Evolutionary conservation across 1,140 invertebrate genomes (phyloP), one percentile per base, ranked within the genome.

Genomic region (Aphelenchoides fujianensis): DNA sequence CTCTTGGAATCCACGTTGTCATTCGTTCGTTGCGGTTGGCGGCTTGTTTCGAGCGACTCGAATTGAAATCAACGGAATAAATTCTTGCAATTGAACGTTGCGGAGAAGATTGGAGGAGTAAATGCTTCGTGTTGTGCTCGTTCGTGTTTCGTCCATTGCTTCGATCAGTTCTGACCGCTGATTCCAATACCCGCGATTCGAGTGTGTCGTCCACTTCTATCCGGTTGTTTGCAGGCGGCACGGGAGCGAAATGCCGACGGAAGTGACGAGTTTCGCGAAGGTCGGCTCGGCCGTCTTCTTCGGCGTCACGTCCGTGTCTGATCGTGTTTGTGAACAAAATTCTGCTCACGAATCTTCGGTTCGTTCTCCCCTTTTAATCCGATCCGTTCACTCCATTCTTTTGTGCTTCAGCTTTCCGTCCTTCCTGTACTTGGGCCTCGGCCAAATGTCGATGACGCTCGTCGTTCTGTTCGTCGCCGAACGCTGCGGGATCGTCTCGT

Each of bases 241-340:
- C 2, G 63, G 2, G 16, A 2, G 55, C 9, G 27, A 27, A 62
- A 68, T n/a, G n/a, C n/a, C n/a, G n/a, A n/a, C n/a, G n/a, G n/a
- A n/a, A n/a, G 12, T 36, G 36, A 70, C 19, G 53, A 52, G 48
- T 68, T 86, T 28, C 19, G 48, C 72, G 72, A 79, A 82, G 57
- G 66, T 87, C 28, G 57, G 82, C 7, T 90, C 91, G 1, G 92
- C 92, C 0, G 55, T 91, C 1, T 93, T 94, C 82, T 95, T 97
- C 84, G 94, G 91, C 9, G 71, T 91, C 0, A 89, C 92, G 0
- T 97, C 94, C 0, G 92, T 97, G n/a, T 80, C 89, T 95, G 86
- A 95, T 97, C 74, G 95, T 95, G 35, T 91, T 97, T 53, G 89
- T 96, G 1, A 98, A 98, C 85, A 98, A 98, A 86, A 92, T 91